Evolutionary conservation across 2,888 invertebrate species (phyloP).

Genomic region (Lepidochrysops patricia): DNA sequence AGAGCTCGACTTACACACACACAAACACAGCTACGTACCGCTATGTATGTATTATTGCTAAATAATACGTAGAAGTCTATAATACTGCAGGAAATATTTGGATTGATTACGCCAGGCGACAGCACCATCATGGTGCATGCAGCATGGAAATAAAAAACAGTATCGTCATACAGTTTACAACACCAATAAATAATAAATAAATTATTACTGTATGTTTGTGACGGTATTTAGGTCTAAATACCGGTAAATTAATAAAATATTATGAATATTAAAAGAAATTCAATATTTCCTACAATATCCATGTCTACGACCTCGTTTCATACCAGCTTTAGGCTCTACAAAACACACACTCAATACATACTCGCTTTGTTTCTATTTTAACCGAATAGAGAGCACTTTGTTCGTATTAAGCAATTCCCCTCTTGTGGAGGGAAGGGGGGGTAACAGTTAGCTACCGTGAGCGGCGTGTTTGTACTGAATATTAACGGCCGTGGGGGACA

Average conservation of each 20-base stretch:
- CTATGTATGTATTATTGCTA: neutral
- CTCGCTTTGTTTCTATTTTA: neutral
- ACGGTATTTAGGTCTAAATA: too few relatives aligned
- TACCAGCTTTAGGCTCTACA: neutral
- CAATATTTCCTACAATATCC: neutral
- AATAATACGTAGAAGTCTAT: too few relatives aligned
- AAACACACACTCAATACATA: neutral
- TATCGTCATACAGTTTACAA: too few relatives aligned
- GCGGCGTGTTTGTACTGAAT: slow-evolving; percentile 32
- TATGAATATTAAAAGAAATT: too few relatives aligned
- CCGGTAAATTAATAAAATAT: too few relatives aligned
- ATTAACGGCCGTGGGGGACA: slow-evolving; percentile 28
- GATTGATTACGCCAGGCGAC: too few relatives aligned
- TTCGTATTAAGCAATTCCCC: neutral
- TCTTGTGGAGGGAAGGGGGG: neutral
- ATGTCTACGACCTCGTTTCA: neutral
- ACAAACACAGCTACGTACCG: neutral
- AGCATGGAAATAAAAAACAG: too few relatives aligned
- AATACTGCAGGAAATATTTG: too few relatives aligned
- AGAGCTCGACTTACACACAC: neutral
- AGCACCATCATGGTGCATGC: too few relatives aligned
- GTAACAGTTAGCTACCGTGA: slow-evolving; percentile 36
- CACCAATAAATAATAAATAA: too few relatives aligned
- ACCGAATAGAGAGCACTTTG: neutral
- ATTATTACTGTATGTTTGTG: too few relatives aligned